Base-by-base conservation (phyloP, 2,113 vertebrate genomes). In the Stigmatopora nigra region DNA sequence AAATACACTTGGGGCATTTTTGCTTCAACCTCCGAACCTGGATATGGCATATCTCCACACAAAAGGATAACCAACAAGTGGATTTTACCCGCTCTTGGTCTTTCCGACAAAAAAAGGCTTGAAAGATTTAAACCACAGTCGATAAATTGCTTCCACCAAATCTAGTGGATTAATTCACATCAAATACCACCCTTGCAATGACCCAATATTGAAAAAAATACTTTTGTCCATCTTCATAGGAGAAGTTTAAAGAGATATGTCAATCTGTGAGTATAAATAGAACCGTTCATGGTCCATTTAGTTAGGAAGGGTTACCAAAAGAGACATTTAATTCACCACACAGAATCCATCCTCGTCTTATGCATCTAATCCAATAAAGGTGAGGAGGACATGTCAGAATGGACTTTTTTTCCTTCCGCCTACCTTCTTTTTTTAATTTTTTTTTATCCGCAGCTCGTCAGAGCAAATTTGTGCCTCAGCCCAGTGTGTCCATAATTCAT, bases 401-500 rank as follows among this genome's bases (percentile, higher is more conserved):
- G 76, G 79, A 78, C 75, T 67, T 49, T 67, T 58, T 60, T 80
- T 70, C 63, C 17, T 9, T 35, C 1, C 7, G 56, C 67, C 70
- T 77, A 4, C 74, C 71, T 72, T 73, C 75, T 71, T 31, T 72
- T 76, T n/a, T n/a, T n/a, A n/a, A n/a, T n/a, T n/a, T n/a, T 70
- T 71, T 77, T 65, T 55, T 63, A 78, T 71, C 69, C 70, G 71
- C 49, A 80, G 82, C 84, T 79, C 79, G 85, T 85, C 82, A 69
- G 78, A 77, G 80, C 61, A 63, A 73, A 81, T 88, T 85, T 87
- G 74, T 74, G 70, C 86, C 84, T 82, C 84, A 65, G 65, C 58
- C 45, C 63, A 51, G 70, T 77, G 82, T 85, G 89, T 88, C 90
- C 86, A 90, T 88, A 86, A 91, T 91, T 91, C 83, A 87, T 85